Percentiles rank a stretch among this genome's conserved stretches.
Evolutionary conservation across 2,797 vertebrate genomes (phyloP).

Genomic region (Typhlichthys subterraneus): DNA sequence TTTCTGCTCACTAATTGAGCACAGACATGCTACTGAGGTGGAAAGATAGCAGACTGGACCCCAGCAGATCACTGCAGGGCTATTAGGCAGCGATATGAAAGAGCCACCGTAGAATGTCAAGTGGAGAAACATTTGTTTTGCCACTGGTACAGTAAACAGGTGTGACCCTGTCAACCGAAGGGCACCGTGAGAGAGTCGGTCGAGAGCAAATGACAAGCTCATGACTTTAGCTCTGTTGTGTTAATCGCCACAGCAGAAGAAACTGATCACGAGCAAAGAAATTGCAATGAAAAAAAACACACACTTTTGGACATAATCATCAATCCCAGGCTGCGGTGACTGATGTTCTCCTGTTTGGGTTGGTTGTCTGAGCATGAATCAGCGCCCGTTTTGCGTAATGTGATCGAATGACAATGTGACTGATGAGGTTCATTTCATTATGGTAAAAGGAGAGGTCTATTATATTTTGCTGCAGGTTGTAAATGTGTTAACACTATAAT

Average conservation of each 20-base stretch:
- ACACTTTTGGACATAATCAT: constrained; percentile 51
- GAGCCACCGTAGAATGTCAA: constrained; percentile 16
- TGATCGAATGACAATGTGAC: constrained; percentile 26
- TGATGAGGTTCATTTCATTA: constrained; percentile 47
- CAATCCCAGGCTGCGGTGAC: constrained; percentile 38
- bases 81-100: constrained; percentile 34
- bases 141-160: constrained; percentile 55
- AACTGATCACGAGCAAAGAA: constrained; percentile 35
- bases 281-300: constrained; percentile 40
- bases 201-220: constrained; percentile 15
- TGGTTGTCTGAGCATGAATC: constrained; percentile 52
- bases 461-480: constrained; percentile 30
- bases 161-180: constrained; percentile 62
- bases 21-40: constrained; percentile 30
- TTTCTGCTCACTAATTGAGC: constrained; percentile 36
- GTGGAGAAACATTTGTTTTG: constrained; percentile 54
- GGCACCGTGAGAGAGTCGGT: constrained; percentile 24
- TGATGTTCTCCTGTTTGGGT: constrained; percentile 38
- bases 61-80: constrained; percentile 17
- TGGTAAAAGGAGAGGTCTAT: constrained; percentile 20
- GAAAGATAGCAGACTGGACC: background rate
- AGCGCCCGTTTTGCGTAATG: constrained; percentile 37
- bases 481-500: constrained; percentile 9
- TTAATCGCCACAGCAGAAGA: constrained; percentile 47
- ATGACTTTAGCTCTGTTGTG: constrained; percentile 31